Conservation (phyloP, 2,888 invertebrate species). For the Alsophila aescularia region DNA sequence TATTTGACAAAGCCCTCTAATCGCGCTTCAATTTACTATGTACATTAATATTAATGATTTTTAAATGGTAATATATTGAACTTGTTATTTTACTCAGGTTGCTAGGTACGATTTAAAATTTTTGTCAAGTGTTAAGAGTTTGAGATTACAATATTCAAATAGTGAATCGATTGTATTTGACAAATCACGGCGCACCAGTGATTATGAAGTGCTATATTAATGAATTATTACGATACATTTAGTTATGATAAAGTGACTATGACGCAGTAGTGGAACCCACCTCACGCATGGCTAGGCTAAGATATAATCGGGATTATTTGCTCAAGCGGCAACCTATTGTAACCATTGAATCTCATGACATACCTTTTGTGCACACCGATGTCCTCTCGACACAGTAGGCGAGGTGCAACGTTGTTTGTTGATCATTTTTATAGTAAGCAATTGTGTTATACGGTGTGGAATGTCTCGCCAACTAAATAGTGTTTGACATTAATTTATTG, state of each 20-base stretch:
- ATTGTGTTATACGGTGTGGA: conserved; percentile 82
- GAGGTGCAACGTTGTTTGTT: conserved; percentile 83
- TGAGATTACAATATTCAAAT: conserved; percentile 60
- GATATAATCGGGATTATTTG: conserved; percentile 76
- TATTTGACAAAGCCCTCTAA: conserved; percentile 63
- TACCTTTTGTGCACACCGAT: conserved; percentile 65
- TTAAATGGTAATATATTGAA: conserved; percentile 56
- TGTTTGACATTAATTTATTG: conserved; percentile 84
- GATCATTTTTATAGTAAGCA: conserved; percentile 83
- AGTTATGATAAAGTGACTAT: conserved; percentile 55
- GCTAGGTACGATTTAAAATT: conserved; percentile 71
- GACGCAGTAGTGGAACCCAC: conserved; percentile 74
- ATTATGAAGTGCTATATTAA: conserved; percentile 62
- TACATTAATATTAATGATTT: conserved; percentile 76
- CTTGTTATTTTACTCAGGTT: conserved; percentile 75
- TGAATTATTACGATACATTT: conserved; percentile 40
- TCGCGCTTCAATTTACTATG: conserved; percentile 73
- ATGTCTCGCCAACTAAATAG: conserved; percentile 78
- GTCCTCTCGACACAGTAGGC: conserved; percentile 66
- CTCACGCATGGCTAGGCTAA: conserved; percentile 79
- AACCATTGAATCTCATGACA: conserved; percentile 82
- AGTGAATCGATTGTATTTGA: conserved; percentile 60
- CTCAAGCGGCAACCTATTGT: conserved; percentile 80
- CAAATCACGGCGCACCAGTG: conserved; percentile 67
- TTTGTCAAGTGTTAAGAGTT: conserved; percentile 64